Evolutionary conservation across 2,113 vertebrate genomes (phyloP), one percentile per base, ranked within the genome.

Genomic region (Cheilinus undulatus): DNA sequence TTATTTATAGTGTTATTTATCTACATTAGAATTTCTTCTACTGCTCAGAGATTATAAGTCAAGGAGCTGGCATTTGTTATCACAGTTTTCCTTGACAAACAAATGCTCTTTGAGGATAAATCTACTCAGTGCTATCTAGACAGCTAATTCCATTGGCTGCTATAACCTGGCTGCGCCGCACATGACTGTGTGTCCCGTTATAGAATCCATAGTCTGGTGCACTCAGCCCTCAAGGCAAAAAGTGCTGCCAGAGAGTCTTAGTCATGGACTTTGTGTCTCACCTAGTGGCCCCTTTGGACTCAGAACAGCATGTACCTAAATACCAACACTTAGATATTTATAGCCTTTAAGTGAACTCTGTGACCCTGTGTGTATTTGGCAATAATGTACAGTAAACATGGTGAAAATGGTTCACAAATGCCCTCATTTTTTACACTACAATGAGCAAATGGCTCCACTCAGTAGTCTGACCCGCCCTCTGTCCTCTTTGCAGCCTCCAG

Each of bases 401-500:
- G 6, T 32, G 20, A n/a, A 62, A 27, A 22, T 0, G 13, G 10
- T 24, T 40, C 7, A 8, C 3, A 43, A 43, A n/a, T 45, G 12
- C 36, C 36, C 28, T 34, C 5, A 36, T 62, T 65, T 34, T 7
- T 42, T 5, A 23, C 0, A 26, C 24, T 11, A 23, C 1, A 38
- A 38, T 3, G 19, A 11, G 7, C 23, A 34, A 17, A 8, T 17
- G 9, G 46, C 10, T 60, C 2, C 59, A 8, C 43, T 46, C 38
- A 46, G 56, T 4, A 11, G 9, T 58, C 36, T 26, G 36, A 19
- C 17, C 38, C 52, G 23, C 60, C 14, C 3, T 23, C 8, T 36
- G 12, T 80, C 65, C 56, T 83, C 68, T 75, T n/a, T 85, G 15
- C 88, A 99, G 98, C 95, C 62, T 99, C 97, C n/a, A 99, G 98